phyloP scores from a whole-genome alignment of 1,140 invertebrate genomes.

The Bactericera cockerelli region DNA sequence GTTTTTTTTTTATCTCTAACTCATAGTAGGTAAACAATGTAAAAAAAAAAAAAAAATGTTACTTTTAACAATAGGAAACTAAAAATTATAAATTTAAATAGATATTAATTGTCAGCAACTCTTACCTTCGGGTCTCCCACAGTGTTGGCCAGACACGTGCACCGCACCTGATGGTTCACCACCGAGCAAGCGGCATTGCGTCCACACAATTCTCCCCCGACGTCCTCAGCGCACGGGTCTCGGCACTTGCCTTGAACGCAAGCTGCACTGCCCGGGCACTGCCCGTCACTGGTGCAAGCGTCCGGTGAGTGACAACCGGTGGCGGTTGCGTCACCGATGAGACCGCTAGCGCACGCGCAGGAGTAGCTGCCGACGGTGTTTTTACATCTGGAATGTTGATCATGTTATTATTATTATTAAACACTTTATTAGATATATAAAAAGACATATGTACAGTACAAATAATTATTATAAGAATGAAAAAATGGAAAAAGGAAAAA shows the following conservation, averaged over 20 bases:
- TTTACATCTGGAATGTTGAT: slow-evolving; percentile 45
- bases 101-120: no score
- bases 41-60: no score
- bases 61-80: no score
- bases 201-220: slow-evolving; percentile 47
- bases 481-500: no score
- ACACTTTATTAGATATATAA: no score
- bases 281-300: slow-evolving; percentile 60
- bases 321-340: slow-evolving; percentile 56
- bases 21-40: no score
- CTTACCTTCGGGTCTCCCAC: slow-evolving; percentile 48
- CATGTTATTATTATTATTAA: no score
- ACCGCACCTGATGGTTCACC: slow-evolving; percentile 46
- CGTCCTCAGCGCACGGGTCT: slow-evolving; percentile 53
- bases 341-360: slow-evolving; percentile 57
- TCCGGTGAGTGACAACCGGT: slow-evolving; percentile 55
- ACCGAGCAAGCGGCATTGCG: slow-evolving; percentile 54
- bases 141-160: slow-evolving; percentile 57
- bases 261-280: slow-evolving; percentile 59
- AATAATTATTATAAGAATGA: no score
- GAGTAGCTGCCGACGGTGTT: slow-evolving; percentile 59
- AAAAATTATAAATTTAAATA: no score
- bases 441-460: no score
- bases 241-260: slow-evolving; percentile 61
- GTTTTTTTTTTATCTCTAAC: no score